Base-by-base conservation (phyloP, 64 coral and sea anemone species). In the Pachyseris speciosa region DNA sequence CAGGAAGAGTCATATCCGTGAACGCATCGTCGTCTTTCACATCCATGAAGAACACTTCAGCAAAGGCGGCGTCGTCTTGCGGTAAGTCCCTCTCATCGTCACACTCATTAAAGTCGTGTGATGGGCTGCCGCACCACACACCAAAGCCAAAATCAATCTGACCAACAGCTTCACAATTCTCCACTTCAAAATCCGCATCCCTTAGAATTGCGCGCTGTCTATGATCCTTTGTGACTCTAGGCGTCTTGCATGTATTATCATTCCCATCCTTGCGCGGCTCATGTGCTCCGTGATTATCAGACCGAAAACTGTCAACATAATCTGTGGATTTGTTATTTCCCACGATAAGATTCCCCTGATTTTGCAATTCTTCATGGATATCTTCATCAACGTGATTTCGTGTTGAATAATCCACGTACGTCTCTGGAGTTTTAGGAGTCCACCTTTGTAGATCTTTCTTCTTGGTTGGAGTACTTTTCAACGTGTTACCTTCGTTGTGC, bases 1-100 rank as follows among this genome's bases (percentile, higher is more conserved):
- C 53, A 36, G 33, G 33, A 5, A 81, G 50, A n/a, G 53, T 81
- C 22, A 61, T 9, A 37, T 81, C 26, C 17, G 42, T 69, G 26
- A 93, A 80, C 7, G 22, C 61, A n/a, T 93, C 84, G 15, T 93
- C 84, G 22, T 81, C 88, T 39, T 75, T 57, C 9, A 24, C 49
- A 34, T 69, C 47, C 61, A 78, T 69, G 25, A 83, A 69, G 31
- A 80, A 80, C 37, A 31, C 75, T 16, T 90, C 91, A 58, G 32
- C 74, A 42, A 61, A 31, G 2, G 24, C 63, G 24, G 19, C 53
- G 58, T 87, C 38, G 9, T 8, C 37, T 42, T 73, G 44, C 17
- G 64, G 34, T 57, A 61, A 67, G 26, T 45, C 66, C 13, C 45
- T 33, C 32, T 73, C 79, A 84, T 84, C 78, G 12, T 47, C 64